Evolutionary conservation across 2,113 vertebrate species (phyloP).

Genomic region (Chloebia gouldiae): DNA sequence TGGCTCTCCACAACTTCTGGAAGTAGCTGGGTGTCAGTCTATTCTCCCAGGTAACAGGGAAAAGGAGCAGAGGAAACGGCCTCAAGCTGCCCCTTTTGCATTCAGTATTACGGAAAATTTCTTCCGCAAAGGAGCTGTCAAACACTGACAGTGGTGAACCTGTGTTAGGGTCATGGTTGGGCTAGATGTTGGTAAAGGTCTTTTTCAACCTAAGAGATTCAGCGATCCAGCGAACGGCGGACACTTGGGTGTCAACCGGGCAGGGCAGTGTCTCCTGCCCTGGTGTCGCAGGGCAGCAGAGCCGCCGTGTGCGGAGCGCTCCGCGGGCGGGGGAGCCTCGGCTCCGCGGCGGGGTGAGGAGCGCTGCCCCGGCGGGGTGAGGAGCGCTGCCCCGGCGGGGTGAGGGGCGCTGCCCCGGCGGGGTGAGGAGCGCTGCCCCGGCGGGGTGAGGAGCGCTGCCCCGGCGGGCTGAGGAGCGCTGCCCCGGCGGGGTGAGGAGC

Average conservation of each 20-base stretch:
- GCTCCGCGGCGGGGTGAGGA: neutral
- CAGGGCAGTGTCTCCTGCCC: neutral
- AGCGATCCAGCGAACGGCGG: neutral
- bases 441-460: neutral
- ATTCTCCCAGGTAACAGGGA: neutral
- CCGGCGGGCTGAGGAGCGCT: no score
- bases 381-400: rapidly evolving
- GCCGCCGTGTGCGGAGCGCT: rapidly evolving
- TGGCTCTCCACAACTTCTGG: neutral
- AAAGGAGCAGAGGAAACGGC: neutral
- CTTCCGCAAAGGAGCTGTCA: neutral
- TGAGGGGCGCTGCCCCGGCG: no score
- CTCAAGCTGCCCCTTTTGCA: neutral
- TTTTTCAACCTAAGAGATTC: neutral
- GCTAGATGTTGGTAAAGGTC: neutral
- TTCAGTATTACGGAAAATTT: no score
- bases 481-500: no score
- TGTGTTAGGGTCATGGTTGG: neutral
- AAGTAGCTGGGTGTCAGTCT: neutral
- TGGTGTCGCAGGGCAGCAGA: rapidly evolving
- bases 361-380: neutral
- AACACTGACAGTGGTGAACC: neutral
- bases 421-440: no score
- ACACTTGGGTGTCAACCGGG: neutral
- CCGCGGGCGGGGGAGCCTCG: rapidly evolving